A percentile compares a stretch with the other conserved stretches of the same genome.
Conservation (phyloP, 2,113 vertebrate genomes). For the Toxotes chatareus region DNA sequence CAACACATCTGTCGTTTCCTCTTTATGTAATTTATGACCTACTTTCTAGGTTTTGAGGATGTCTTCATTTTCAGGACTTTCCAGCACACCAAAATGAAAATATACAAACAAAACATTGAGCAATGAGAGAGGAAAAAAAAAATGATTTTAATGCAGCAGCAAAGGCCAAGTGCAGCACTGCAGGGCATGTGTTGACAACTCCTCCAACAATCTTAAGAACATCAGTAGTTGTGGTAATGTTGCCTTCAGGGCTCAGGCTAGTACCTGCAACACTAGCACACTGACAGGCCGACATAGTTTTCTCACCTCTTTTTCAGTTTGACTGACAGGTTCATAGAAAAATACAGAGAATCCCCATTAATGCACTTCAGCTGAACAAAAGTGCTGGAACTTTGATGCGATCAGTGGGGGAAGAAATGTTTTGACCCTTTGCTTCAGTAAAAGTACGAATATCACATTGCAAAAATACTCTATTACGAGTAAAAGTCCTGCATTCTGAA, state of each 20-base stretch:
- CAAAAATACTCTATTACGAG: background rate
- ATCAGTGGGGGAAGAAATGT: background rate
- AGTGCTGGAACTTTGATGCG: constrained; percentile 9
- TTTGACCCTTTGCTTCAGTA: background rate
- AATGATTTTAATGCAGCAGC: background rate
- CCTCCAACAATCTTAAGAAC: constrained; percentile 48
- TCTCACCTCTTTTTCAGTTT: constrained; percentile 60
- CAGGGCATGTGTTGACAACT: constrained; percentile 69
- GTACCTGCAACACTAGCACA: constrained; percentile 61
- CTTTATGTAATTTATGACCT: background rate
- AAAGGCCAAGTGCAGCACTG: constrained; percentile 32
- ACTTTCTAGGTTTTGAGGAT: background rate
- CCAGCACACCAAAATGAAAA: constrained; percentile 36
- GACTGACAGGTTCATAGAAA: constrained; percentile 59
- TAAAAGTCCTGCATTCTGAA: background rate
- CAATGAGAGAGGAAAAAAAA: background rate
- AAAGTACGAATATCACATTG: background rate
- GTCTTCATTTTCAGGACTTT: constrained; percentile 55
- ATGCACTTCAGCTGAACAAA: constrained; percentile 21
- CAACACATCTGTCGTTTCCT: constrained; percentile 37
- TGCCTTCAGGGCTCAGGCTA: constrained; percentile 65
- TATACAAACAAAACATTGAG: constrained; percentile 9
- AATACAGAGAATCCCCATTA: constrained; percentile 32
- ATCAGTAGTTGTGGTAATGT: constrained; percentile 55
- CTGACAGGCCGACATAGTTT: constrained; percentile 56